Conservation (phyloP, 2,113 vertebrate species). For the Myiozetetes cayanensis region DNA sequence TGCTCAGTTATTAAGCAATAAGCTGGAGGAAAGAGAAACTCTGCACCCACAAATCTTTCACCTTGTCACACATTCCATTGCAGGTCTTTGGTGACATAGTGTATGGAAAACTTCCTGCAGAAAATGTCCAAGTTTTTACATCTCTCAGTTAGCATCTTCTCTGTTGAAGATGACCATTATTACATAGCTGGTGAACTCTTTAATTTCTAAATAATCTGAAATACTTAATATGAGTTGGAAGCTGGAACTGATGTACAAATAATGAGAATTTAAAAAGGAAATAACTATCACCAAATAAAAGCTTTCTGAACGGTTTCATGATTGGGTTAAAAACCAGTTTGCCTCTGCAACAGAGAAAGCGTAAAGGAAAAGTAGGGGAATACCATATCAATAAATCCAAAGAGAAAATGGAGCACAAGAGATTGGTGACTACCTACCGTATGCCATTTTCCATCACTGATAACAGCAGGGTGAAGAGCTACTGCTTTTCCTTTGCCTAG, state of each 20-base stretch:
- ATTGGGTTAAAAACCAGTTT: neutral
- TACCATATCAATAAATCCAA: neutral
- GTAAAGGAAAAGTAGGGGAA: neutral
- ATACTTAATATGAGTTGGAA: neutral
- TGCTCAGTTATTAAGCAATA: accelerated
- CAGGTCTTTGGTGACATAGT: neutral
- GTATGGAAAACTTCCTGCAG: neutral
- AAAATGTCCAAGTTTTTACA: neutral
- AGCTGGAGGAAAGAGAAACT: neutral
- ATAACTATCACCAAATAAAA: neutral
- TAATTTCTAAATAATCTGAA: neutral
- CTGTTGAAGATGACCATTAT: neutral
- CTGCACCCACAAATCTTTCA: neutral
- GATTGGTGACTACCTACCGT: slow-evolving; percentile 67
- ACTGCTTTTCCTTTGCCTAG: slow-evolving; percentile 85
- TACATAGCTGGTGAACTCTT: neutral
- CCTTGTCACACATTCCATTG: neutral
- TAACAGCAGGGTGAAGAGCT: slow-evolving; percentile 68
- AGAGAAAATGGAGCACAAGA: neutral
- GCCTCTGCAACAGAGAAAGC: neutral
- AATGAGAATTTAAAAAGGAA: neutral
- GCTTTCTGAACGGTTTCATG: neutral
- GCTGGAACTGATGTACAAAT: neutral
- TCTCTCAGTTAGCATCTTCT: neutral
- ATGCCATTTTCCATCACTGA: slow-evolving; percentile 92